Conservation (phyloP, 2,113 vertebrate species). For the Larimichthys polyactis region DNA sequence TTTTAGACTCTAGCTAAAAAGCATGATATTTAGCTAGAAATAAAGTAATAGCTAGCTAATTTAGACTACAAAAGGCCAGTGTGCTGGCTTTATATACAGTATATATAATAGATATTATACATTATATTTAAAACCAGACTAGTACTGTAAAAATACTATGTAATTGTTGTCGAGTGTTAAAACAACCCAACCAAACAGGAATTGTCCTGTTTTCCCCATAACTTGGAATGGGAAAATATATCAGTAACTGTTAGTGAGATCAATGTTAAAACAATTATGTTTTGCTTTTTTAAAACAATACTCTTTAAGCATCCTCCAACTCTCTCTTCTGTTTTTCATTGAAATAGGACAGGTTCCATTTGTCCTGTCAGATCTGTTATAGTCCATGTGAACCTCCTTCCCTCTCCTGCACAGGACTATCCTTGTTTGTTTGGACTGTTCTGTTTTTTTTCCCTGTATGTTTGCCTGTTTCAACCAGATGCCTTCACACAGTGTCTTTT, state of each 20-base stretch:
- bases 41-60: too few relatives aligned
- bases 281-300: constrained; percentile 2
- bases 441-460: constrained; percentile 66
- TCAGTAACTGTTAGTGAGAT: not conserved
- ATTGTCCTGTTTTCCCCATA: not conserved
- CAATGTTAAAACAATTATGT: not conserved
- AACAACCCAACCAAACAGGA: not conserved
- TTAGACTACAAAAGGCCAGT: not conserved
- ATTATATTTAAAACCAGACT: not conserved
- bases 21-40: too few relatives aligned
- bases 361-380: constrained; percentile 54
- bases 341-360: constrained; percentile 46
- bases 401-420: constrained; percentile 51
- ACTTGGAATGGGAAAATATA: not conserved
- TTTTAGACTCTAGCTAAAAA: not conserved
- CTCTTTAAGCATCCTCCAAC: constrained; percentile 14
- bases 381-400: constrained; percentile 47
- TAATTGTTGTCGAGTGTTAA: not conserved
- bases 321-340: constrained; percentile 39
- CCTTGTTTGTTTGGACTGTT: constrained; percentile 71
- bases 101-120: not conserved
- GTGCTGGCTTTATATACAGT: not conserved
- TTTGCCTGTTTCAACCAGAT: constrained; percentile 78
- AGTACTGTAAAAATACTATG: not conserved
- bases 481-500: constrained; percentile 77